A percentile compares a stretch with the other conserved stretches of the same genome.
phyloP scores from a whole-genome alignment of 2,797 vertebrate species.

The Morelia viridis region DNA sequence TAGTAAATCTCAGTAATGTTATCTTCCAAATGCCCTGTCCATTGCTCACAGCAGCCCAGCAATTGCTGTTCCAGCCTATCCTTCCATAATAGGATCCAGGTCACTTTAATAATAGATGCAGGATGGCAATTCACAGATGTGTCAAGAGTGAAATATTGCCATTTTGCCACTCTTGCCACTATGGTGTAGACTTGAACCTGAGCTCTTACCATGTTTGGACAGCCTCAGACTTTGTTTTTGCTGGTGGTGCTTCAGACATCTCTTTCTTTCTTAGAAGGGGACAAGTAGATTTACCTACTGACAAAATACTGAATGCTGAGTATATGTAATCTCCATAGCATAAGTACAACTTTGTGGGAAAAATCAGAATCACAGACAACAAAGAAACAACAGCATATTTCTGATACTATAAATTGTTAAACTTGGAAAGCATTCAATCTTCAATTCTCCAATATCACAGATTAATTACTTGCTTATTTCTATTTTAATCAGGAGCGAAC shows the following conservation, averaged over 20 bases:
- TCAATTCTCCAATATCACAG: neutral
- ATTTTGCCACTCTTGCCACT: neutral
- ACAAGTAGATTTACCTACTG: neutral
- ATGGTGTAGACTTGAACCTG: neutral
- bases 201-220: neutral
- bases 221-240: neutral
- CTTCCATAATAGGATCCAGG: neutral
- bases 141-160: neutral
- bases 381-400: neutral
- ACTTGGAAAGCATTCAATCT: neutral
- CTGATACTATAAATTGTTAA: neutral
- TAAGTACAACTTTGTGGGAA: neutral
- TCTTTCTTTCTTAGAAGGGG: neutral
- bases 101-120: neutral
- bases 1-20: neutral
- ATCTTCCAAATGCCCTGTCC: neutral
- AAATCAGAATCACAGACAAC: neutral
- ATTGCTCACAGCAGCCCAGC: neutral
- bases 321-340: neutral
- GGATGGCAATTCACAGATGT: neutral
- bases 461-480: neutral
- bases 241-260: neutral
- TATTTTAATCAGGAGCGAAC: neutral
- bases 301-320: neutral
- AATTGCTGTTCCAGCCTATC: neutral